Percentiles rank a stretch among this genome's conserved stretches.
phyloP scores from a whole-genome alignment of 2,113 vertebrate species.

The Peromyscus maniculatus region DNA sequence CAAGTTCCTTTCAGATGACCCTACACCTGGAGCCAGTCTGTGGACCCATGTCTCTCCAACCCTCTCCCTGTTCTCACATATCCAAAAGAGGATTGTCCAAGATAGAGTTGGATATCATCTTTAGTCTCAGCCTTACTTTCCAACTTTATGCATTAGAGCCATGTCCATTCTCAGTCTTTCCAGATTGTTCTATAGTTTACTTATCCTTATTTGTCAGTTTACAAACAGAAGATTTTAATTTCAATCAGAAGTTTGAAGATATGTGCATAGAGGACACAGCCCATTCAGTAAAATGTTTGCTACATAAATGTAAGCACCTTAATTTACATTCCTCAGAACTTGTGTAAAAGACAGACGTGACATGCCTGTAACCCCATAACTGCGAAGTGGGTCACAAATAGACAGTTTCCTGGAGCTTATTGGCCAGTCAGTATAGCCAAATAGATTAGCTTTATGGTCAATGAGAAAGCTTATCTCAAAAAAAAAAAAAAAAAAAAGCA shows the following conservation, averaged over 20 bases:
- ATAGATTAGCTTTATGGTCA: not conserved
- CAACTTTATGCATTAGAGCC: not conserved
- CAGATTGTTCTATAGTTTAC: not conserved
- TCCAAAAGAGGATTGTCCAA: not conserved
- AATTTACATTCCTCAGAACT: not conserved
- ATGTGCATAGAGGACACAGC: not conserved
- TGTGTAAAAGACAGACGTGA: not conserved
- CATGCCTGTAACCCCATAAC: not conserved
- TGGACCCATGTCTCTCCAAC: not conserved
- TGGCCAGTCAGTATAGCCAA: not conserved
- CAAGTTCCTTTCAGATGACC: not conserved
- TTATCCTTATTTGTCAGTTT: conserved; percentile 18
- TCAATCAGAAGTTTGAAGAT: not conserved
- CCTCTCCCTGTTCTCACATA: not conserved
- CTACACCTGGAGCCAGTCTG: not conserved
- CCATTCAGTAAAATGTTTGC: not conserved
- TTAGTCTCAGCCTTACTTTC: not conserved
- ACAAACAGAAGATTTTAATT: conserved; percentile 31
- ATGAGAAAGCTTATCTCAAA: not conserved
- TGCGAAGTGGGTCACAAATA: not conserved
- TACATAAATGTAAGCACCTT: too few species aligned
- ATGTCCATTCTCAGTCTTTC: not conserved
- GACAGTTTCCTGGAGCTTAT: not conserved
- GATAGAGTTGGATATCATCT: not conserved
- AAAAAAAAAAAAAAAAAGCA: not conserved